Evolutionary conservation across 2,888 invertebrate species (phyloP), one percentile per base, ranked within the genome.

Genomic region (Onchidella celtica): DNA sequence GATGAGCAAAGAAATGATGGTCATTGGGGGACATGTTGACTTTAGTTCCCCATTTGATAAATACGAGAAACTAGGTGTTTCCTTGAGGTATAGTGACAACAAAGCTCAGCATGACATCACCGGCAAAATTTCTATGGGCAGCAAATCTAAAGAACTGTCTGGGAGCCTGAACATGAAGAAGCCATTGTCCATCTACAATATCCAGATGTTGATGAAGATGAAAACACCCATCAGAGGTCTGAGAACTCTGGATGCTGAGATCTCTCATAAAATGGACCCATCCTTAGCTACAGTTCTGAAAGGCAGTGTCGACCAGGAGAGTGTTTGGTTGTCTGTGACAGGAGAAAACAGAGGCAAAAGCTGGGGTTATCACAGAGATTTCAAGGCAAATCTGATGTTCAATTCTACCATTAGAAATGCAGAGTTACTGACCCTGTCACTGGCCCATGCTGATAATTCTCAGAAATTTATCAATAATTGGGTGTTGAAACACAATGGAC

Each of bases 221-320:
- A 87, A 86, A 61, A 85, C 90, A 14, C 89, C 91, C 47, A 83
- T 88, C 36, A 77, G 79, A 29, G 83, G 84, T 3, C 83, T 84
- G 57, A 83, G 85, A 75, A 81, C 69, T 21, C 59, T 88, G 4
- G 66, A 84, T 11, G 82, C 84, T 11, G 84, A 85, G 27, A 21
- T 88, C 9, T 34, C 40, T 17, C 89, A 90, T 80, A 79, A 34
- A 0, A 32, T 85, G 32, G 74, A 81, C 1, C 59, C n/a, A 2
- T 32, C 85, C 24, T 17, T 89, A 1, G 79, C 69, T 27, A 85
- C 87, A 3, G 63, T 79, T 9, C 47, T 86, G 14, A 87, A 87
- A 59, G 73, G 84, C 2, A 74, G 76, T 32, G 59, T 38, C 14
- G 84, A 83, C 24, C 79, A 84, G 82, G 87, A 87, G 57, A 87